Evolutionary conservation across 2,113 vertebrate species (phyloP), one percentile per base, ranked within the genome.

Genomic region (Ochotona curzoniae): DNA sequence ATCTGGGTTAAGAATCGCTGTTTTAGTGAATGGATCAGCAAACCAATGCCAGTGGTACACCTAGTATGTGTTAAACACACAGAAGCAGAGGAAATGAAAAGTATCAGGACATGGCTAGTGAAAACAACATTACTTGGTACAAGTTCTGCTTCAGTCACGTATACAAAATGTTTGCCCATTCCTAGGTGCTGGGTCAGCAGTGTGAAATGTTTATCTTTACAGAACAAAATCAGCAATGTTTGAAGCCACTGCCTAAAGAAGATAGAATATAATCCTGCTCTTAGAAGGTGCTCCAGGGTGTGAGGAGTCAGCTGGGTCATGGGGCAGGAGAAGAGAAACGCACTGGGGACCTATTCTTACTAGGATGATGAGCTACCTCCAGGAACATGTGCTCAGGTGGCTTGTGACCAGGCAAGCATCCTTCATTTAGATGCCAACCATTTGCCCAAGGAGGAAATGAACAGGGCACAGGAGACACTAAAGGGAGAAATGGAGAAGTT

Each of bases 171-270:
- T 11, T 35, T 69, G 38, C 49, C 47, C 38, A 3, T 5, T 9
- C 2, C 5, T 7, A 57, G 4, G 1, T 25, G 51, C 35, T 54
- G 15, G 14, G 35, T 83, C 38, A 90, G 21, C 12, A 1, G 30
- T 13, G 8, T 54, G 86, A 90, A 92, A 66, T 13, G n/a, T 47
- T 80, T 66, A 76, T 89, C 74, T 66, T 93, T 90, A 57, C 6
- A 23, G 47, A 75, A 20, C 51, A 18, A 0, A 67, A 25, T 79
- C n/a, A 76, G 64, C 35, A 61, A 74, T 51, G 13, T 82, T 71
- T 25, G 21, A 30, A 90, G 28, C 8, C 38, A 74, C 6, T 1
- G 12, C 21, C 64, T 23, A 5, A 44, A 78, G 79, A 73, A 60
- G 76, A 5, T 7, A 25, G 23, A 1, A 28, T 2, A 7, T 20